These are phyloP conservation scores for Stylophora pistillata DNA, from an alignment of 64 coral and sea anemone genomes.

Conservation along the genomic window DNA sequence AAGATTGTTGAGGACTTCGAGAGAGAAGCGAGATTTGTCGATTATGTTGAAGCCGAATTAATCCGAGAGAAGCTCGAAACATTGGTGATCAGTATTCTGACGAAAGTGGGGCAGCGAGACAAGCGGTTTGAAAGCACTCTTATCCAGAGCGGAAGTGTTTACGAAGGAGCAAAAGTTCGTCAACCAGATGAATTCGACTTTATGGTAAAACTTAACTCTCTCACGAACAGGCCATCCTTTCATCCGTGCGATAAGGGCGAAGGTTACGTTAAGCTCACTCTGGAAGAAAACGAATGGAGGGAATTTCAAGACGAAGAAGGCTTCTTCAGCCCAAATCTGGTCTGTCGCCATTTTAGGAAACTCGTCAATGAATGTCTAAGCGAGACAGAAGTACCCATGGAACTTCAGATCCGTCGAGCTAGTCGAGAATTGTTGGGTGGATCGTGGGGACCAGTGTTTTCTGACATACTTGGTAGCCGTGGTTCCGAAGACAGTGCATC, in stretches of 20 bases:
- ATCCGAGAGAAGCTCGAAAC: not conserved
- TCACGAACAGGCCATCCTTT: not conserved
- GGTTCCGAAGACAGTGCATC: not conserved
- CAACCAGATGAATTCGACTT: constrained; percentile 25
- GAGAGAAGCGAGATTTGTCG: not conserved
- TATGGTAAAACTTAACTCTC: constrained; percentile 7
- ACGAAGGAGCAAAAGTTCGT: constrained; percentile 34
- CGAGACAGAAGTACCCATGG: not conserved
- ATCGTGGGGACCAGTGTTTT: constrained; percentile 1
- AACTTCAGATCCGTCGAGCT: not conserved
- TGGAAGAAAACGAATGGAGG: not conserved
- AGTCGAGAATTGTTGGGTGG: not conserved
- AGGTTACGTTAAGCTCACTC: constrained; percentile 17
- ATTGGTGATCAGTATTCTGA: not conserved
- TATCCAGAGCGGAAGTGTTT: constrained; percentile 36
- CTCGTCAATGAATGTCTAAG: constrained; percentile 19
- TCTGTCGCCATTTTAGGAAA: constrained; percentile 28
- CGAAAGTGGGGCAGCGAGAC: not conserved
- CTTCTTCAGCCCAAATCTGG: constrained; percentile 31
- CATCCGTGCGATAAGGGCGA: not conserved
- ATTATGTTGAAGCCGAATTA: not conserved
- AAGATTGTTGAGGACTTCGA: not conserved
- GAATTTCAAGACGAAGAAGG: constrained; percentile 27
- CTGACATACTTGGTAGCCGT: not conserved
- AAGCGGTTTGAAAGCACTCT: constrained; percentile 24